Evolutionary conservation across 2,113 vertebrate species (phyloP).

Genomic region (Synchiropus splendidus): DNA sequence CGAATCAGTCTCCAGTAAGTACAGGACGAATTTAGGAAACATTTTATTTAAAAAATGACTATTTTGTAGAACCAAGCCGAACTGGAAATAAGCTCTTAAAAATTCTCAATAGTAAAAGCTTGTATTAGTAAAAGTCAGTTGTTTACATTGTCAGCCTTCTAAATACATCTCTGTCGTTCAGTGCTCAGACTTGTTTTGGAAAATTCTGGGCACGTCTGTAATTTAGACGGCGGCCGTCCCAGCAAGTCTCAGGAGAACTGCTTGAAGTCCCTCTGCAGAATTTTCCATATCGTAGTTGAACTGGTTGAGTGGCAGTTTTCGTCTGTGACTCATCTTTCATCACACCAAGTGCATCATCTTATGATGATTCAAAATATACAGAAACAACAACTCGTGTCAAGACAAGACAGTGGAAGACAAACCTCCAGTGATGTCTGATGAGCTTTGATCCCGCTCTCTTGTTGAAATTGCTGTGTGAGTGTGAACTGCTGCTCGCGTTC

Average conservation of each 20-base stretch:
- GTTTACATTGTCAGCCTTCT: conserved; percentile 44
- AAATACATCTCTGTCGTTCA: conserved; percentile 29
- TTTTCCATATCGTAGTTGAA: conserved; percentile 1
- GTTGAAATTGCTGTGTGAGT: conserved; percentile 17
- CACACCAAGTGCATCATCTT: not conserved
- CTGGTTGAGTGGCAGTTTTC: conserved; percentile 2
- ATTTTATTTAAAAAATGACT: too few relatives aligned
- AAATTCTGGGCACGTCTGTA: conserved; percentile 48
- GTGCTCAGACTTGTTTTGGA: conserved; percentile 49
- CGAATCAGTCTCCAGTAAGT: too few relatives aligned
- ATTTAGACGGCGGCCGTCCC: conserved; percentile 47
- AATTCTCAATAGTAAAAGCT: too few relatives aligned
- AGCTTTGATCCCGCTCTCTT: conserved; percentile 1
- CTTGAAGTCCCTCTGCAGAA: conserved; percentile 5
- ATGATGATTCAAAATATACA: not conserved
- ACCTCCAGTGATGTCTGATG: too few relatives aligned
- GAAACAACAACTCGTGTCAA: too few relatives aligned
- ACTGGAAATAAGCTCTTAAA: too few relatives aligned
- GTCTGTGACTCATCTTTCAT: not conserved
- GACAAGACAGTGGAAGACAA: too few relatives aligned
- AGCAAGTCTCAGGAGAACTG: conserved; percentile 17
- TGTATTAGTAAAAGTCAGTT: conserved; percentile 10
- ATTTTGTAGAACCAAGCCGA: too few relatives aligned
- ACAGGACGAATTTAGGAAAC: too few relatives aligned
- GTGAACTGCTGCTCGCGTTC: conserved; percentile 18